These are phyloP conservation scores for Chaetodon trifascialis DNA, from an alignment of 2,113 vertebrate genomes.

Conservation along the genomic window DNA sequence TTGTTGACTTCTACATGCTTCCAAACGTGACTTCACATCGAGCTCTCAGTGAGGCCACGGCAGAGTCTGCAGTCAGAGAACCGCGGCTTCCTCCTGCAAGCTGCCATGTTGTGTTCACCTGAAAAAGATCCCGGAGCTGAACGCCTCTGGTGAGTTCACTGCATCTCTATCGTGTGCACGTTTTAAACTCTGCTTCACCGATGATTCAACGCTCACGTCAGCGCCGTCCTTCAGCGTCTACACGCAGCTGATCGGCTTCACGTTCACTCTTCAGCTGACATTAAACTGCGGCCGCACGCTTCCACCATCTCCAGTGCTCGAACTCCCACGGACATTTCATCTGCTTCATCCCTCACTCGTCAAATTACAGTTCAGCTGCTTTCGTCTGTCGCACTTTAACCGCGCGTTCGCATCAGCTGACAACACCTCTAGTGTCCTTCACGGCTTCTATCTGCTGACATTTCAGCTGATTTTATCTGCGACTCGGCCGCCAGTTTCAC, in stretches of 20 bases:
- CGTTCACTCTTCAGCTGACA: neutral
- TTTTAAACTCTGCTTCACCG: neutral
- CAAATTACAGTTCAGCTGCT: neutral
- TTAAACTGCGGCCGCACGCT: neutral
- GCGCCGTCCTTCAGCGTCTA: neutral
- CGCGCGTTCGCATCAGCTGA: neutral
- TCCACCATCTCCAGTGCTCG: neutral
- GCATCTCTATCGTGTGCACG: neutral
- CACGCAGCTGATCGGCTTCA: neutral
- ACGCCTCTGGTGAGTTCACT: neutral
- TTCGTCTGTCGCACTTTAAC: neutral
- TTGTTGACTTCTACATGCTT: constrained; percentile 8
- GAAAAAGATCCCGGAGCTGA: neutral
- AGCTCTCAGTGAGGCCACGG: neutral
- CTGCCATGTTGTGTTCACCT: constrained; percentile 11
- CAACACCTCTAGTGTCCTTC: neutral
- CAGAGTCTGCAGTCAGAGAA: constrained; percentile 19
- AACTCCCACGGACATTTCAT: neutral
- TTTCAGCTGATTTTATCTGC: neutral
- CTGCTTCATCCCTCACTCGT: no score
- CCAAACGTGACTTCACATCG: neutral
- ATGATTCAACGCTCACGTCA: neutral
- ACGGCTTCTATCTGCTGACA: neutral
- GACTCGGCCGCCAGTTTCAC: neutral
- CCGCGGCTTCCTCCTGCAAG: neutral